These are phyloP conservation scores for Boulengeromyrus knoepffleri DNA, from an alignment of 2,113 vertebrate genomes.

Conservation along the genomic window DNA sequence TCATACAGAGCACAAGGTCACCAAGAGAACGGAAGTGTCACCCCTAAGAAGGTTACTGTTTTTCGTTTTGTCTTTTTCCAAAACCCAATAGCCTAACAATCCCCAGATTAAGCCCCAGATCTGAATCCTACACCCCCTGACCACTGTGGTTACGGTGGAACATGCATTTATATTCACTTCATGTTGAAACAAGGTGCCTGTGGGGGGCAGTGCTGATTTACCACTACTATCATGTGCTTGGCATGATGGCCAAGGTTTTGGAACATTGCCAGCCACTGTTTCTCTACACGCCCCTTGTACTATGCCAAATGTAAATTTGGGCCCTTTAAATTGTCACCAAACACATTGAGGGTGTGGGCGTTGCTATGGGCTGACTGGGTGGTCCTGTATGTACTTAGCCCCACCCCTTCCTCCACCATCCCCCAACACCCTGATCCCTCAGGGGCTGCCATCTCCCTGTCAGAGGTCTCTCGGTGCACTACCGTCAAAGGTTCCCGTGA, in stretches of 20 bases:
- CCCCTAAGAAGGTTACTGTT: neutral
- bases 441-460: neutral
- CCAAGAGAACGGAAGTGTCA: neutral
- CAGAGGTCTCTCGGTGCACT: neutral
- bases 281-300: neutral
- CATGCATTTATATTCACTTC: neutral
- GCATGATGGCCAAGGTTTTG: neutral
- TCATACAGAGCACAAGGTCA: neutral
- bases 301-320: neutral
- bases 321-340: neutral
- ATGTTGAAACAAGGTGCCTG: neutral
- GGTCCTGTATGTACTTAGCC: neutral
- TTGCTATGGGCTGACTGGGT: neutral
- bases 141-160: neutral
- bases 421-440: neutral
- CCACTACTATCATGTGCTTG: neutral
- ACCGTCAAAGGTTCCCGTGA: conserved; percentile 9
- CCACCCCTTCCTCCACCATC: neutral
- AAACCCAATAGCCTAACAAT: neutral
- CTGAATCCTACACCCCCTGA: neutral
- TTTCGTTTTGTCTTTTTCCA: neutral
- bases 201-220: neutral
- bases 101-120: neutral
- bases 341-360: neutral
- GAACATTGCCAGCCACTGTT: neutral